Percentiles rank a stretch among this genome's conserved stretches.
Conservation (phyloP, 1,140 invertebrate species). For the Rhopalosiphum padi region DNA sequence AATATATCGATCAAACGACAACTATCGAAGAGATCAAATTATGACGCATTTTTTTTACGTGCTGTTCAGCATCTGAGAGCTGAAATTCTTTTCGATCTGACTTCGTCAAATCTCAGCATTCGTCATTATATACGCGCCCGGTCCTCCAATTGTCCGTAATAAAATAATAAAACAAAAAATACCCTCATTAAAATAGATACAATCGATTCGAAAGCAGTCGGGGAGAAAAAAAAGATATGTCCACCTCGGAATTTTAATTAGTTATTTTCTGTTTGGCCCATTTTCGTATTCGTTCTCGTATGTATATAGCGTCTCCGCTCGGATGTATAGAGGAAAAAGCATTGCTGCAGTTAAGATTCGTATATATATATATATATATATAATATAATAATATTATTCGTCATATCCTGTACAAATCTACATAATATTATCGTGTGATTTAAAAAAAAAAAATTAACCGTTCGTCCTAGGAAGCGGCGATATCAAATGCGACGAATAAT, state of each 20-base stretch:
- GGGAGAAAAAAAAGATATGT: constrained; percentile 33
- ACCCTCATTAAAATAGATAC: constrained; percentile 47
- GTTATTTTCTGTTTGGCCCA: constrained; percentile 46
- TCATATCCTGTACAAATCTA: neutral
- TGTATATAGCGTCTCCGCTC: neutral
- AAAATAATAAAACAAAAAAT: constrained; percentile 46
- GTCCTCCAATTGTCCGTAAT: neutral
- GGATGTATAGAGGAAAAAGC: neutral
- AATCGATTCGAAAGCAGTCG: neutral
- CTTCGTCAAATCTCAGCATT: neutral
- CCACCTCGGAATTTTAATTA: constrained; percentile 57
- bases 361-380: too few species aligned
- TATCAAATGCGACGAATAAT: too few species aligned
- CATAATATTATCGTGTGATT: neutral
- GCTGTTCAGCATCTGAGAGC: neutral
- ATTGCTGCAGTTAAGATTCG: neutral
- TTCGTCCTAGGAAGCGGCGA: too few species aligned
- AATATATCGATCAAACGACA: constrained; percentile 17
- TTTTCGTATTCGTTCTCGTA: constrained; percentile 13
- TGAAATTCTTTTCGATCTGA: neutral
- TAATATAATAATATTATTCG: too few species aligned
- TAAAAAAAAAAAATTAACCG: too few species aligned
- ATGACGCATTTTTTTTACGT: neutral
- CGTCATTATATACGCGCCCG: neutral
- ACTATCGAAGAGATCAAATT: neutral